These are phyloP conservation scores for Apomyelois bistriatella DNA, from an alignment of 2,888 invertebrate genomes.

Conservation along the genomic window DNA sequence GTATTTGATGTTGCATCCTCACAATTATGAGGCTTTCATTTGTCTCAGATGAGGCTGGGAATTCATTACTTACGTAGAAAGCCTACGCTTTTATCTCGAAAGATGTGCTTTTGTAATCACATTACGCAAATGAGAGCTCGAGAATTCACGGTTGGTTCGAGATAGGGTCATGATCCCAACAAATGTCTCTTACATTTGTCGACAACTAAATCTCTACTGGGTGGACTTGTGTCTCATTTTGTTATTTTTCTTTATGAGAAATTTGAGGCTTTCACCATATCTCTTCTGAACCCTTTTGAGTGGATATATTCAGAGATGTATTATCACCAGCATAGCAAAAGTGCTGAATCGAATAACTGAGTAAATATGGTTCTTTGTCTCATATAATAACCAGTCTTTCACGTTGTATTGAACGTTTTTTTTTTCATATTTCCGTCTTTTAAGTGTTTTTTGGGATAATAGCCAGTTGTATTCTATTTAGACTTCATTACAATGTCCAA, in stretches of 20 bases:
- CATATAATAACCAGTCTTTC: too few relatives aligned
- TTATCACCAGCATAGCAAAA: too few relatives aligned
- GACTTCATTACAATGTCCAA: too few relatives aligned
- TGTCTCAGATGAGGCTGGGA: conserved; percentile 54
- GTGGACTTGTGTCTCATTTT: conserved; percentile 28
- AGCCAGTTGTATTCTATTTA: too few relatives aligned
- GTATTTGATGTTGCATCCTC: conserved; percentile 33
- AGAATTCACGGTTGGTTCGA: conserved; percentile 68
- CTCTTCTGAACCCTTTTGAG: too few relatives aligned
- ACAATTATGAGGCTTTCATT: conserved; percentile 57
- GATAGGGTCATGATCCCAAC: conserved; percentile 71
- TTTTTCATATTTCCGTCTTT: too few relatives aligned
- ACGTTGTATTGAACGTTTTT: too few relatives aligned
- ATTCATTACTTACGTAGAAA: conserved; percentile 75
- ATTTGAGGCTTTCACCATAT: background rate
- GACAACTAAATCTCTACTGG: conserved; percentile 49
- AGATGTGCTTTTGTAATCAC: conserved; percentile 79
- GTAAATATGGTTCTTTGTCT: too few relatives aligned
- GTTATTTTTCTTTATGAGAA: background rate
- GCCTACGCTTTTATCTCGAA: conserved; percentile 72
- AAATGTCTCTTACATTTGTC: conserved; percentile 63
- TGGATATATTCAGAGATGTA: too few relatives aligned
- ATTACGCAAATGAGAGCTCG: conserved; percentile 76
- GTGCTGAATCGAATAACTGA: too few relatives aligned
- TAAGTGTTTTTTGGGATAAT: too few relatives aligned